Evolutionary conservation across 2,888 invertebrate genomes (phyloP), one percentile per base, ranked within the genome.

Genomic region (Unio delphinus): DNA sequence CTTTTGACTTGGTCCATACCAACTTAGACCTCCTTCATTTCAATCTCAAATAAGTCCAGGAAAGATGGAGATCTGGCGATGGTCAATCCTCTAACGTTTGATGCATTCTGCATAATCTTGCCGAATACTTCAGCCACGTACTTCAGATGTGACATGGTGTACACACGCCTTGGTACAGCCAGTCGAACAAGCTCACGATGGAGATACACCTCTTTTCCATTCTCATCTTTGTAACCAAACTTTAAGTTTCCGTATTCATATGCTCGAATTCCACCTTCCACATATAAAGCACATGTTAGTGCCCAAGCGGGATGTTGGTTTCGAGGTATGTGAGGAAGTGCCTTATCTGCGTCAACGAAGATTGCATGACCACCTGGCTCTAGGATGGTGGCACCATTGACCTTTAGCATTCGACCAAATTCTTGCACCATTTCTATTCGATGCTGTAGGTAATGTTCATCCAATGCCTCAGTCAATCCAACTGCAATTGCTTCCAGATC

Each of bases 261-360:
- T n/a, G 59, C 59, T 18, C 59, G 11, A 26, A 59, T 59, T 59
- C 59, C 59, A 59, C 59, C 59, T 59, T 59, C 59, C 23, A 59
- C 26, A 26, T 59, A 59, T 0, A 59, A 11, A 59, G 59, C 59
- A 59, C 59, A 59, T 26, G 26, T 59, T 26, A 59, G 59, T 11
- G 59, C 59, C 59, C 59, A 59, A 11, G 17, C 59, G 8, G 59
- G 59, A 59, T 23, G 26, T 15, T n/a, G 26, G 59, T 26, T 23
- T 18, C n/a, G 26, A 23, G 59, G 20, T 58, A 58, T 1, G 59
- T 58, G 59, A 8, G 59, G 26, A 58, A 58, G 59, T 20, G 17
- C 26, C 59, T 26, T 58, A 11, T n/a, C 59, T 11, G 59, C 59
- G 59, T 58, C 59, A 26, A 58, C 26, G 15, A 58, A 58, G 26